phyloP scores from a whole-genome alignment of 2,797 vertebrate species.

The Pangasius macronema region DNA sequence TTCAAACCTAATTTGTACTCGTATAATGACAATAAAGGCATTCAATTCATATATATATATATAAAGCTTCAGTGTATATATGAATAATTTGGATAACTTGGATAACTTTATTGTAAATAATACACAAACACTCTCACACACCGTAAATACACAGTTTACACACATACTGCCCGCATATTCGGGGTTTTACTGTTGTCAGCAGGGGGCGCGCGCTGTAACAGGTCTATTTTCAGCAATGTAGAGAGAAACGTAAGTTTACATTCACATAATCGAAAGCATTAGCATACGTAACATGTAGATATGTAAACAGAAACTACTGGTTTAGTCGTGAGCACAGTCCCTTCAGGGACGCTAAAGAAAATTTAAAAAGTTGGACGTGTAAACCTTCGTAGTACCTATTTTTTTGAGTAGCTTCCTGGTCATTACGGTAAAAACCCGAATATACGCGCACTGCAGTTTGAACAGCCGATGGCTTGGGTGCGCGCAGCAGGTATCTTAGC shows the following conservation, averaged over 20 bases:
- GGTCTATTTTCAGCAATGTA: background rate
- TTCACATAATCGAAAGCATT: background rate
- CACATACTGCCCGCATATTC: background rate
- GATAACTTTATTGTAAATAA: no score
- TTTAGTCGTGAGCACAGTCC: background rate
- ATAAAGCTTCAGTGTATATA: no score
- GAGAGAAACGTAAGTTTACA: background rate
- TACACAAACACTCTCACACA: no score
- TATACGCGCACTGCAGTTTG: background rate
- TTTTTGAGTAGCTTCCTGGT: background rate
- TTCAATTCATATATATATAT: no score
- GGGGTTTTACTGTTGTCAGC: background rate
- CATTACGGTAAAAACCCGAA: background rate
- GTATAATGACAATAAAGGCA: no score
- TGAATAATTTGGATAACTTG: no score
- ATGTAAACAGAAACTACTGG: background rate
- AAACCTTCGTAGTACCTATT: background rate
- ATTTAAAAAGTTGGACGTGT: background rate
- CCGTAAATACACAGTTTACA: no score
- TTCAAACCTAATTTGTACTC: no score
- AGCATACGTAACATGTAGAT: background rate
- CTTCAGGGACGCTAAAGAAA: background rate
- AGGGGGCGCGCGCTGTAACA: slow-evolving; percentile 2
- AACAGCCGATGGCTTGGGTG: no score
- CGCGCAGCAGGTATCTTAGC: slow-evolving; percentile 65